These are phyloP conservation scores for Cryptotis parvus DNA, from an alignment of 2,113 vertebrate genomes.

Conservation along the genomic window DNA sequence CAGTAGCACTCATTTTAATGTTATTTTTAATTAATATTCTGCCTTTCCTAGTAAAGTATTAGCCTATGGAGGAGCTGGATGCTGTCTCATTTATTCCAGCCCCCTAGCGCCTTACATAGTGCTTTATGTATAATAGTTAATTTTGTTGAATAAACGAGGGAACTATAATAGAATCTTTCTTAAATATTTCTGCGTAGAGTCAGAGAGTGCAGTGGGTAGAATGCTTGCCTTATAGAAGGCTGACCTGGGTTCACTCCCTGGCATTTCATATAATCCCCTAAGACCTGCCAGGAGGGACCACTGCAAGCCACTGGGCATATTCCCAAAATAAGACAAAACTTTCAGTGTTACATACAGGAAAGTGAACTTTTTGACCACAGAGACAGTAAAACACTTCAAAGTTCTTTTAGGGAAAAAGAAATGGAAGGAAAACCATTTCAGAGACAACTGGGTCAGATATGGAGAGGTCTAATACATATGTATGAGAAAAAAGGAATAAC, in stretches of 20 bases:
- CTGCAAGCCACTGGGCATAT: no score
- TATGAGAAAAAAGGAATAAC: not conserved
- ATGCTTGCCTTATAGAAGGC: no score
- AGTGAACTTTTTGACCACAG: slow-evolving; percentile 14
- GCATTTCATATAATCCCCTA: no score
- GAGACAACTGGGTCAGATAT: not conserved
- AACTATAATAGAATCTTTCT: not conserved
- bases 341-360: not conserved
- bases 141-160: slow-evolving; percentile 33
- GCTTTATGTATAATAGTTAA: not conserved
- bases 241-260: no score
- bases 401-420: slow-evolving; percentile 11
- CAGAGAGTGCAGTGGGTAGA: no score
- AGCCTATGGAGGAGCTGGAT: not conserved
- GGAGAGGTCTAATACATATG: not conserved
- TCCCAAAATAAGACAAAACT: not conserved
- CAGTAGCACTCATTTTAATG: slow-evolving; percentile 12
- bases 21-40: slow-evolving; percentile 43
- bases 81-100: not conserved
- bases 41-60: slow-evolving; percentile 21
- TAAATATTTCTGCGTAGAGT: not conserved
- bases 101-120: not conserved
- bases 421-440: slow-evolving; percentile 15
- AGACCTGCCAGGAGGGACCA: no score
- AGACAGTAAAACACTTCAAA: not conserved